Percentiles rank a stretch among this genome's conserved stretches.
These are phyloP conservation scores for Chironomus tepperi DNA, from an alignment of 1,140 invertebrate genomes.

Conservation along the genomic window DNA sequence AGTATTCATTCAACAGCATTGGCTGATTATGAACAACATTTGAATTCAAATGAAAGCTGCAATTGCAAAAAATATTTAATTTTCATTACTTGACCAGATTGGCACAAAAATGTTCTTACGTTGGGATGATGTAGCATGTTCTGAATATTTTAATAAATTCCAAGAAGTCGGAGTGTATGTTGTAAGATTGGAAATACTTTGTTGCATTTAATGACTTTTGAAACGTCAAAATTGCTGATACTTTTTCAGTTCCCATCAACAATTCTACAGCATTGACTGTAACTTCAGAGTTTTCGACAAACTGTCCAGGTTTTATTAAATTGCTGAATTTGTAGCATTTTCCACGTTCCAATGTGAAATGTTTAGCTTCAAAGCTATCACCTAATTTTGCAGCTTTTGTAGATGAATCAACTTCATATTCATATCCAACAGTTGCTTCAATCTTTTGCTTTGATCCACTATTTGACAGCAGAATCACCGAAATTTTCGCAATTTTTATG, in stretches of 20 bases:
- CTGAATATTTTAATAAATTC: constrained; percentile 37
- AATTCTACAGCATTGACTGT: constrained; percentile 32
- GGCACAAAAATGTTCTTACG: constrained; percentile 32
- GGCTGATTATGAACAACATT: constrained; percentile 34
- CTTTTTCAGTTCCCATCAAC: constrained; percentile 36
- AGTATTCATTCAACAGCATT: constrained; percentile 40
- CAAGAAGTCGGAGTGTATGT: constrained; percentile 36
- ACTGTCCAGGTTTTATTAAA: constrained; percentile 35
- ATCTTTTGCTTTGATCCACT: constrained; percentile 33
- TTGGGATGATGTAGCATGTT: constrained; percentile 39
- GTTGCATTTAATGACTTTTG: constrained; percentile 30
- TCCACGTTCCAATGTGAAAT: constrained; percentile 34
- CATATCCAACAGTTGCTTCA: constrained; percentile 31
- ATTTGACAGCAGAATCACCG: constrained; percentile 33
- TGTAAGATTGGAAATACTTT: constrained; percentile 35
- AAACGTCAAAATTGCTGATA: constrained; percentile 32
- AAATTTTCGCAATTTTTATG: constrained; percentile 33
- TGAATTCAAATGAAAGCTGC: constrained; percentile 38
- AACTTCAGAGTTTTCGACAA: constrained; percentile 36
- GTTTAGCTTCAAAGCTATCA: constrained; percentile 28
- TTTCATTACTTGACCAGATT: no score
- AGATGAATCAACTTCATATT: constrained; percentile 27
- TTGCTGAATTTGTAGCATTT: constrained; percentile 35
- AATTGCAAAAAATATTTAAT: constrained; percentile 27
- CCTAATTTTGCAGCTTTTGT: not conserved